Base-by-base conservation (phyloP, 2,797 vertebrate genomes). In the Echiichthys vipera region DNA sequence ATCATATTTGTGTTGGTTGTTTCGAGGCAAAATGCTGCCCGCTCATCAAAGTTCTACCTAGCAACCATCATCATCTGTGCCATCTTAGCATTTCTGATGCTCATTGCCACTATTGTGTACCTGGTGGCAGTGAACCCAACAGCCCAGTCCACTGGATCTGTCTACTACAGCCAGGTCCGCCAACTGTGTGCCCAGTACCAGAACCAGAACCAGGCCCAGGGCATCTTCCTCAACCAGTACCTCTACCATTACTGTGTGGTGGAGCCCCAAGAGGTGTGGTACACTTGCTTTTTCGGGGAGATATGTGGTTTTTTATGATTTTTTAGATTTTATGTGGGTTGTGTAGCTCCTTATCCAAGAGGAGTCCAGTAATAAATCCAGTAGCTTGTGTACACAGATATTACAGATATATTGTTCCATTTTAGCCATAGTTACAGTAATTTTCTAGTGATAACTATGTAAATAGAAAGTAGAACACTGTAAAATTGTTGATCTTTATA, bases 221-320 rank as follows among this genome's bases (percentile, higher is more conserved):
- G 94, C 13, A 74, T 97, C 88, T 95, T 95, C 70, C 50, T 96
- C 82, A 97, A 97, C 92, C 96, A 97, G 29, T 98, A 97, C 84
- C 90, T 97, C 37, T 98, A 98, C 90, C 96, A 97, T 80, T 98
- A 97, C 90, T 98, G 97, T 51, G 96, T 98, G 77, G 96, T 98
- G 83, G 97, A 98, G 46, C 94, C 97, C 22, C 96, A 97, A 75
- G 97, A 98, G 96, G 97, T 97, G 81, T 32, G 92, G 66, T n/a
- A 6, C 1, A 1, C 17, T 70, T 27, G 1, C 37, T 29, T 10
- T n/a, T 66, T 5, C 37, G 3, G 12, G 30, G 7, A 2, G 7
- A 3, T n/a, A n/a, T n/a, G n/a, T n/a, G n/a, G n/a, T n/a, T n/a
- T n/a, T n/a, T n/a, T n/a, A n/a, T n/a, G n/a, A n/a, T n/a, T n/a